A percentile compares a stretch with the other conserved stretches of the same genome.
phyloP scores from a whole-genome alignment of 2,888 invertebrate genomes.

The Drosophila peninsularis region DNA sequence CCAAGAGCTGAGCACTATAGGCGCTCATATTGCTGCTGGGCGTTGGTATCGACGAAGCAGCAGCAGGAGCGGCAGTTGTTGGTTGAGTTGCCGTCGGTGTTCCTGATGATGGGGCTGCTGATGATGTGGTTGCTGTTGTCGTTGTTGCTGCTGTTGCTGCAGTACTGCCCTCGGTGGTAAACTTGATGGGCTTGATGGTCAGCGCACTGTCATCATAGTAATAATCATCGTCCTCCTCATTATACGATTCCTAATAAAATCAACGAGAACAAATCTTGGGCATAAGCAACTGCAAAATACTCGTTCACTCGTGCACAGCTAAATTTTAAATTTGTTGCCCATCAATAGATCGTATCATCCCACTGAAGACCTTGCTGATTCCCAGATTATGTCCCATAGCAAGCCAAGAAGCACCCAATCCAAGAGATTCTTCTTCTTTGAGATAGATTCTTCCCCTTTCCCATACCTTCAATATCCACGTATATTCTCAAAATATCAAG shows the following conservation, averaged over 20 bases:
- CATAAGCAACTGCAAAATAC: not conserved
- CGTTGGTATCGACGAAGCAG: conserved; percentile 12
- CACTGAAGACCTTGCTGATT: no score
- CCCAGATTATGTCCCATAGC: no score
- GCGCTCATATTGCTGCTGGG: conserved; percentile 36
- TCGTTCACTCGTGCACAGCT: no score
- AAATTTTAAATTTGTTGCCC: not conserved
- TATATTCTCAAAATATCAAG: not conserved
- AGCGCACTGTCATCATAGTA: conserved; percentile 84
- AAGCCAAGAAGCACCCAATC: no score
- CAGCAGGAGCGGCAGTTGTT: conserved; percentile 4
- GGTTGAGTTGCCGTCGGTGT: conserved; percentile 7
- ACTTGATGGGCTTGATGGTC: conserved; percentile 81
- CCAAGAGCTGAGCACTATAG: conserved; percentile 66
- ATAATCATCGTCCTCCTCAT: conserved; percentile 80
- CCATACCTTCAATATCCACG: not conserved
- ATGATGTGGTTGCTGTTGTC: conserved; percentile 7
- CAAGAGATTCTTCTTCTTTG: no score
- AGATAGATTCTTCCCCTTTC: no score
- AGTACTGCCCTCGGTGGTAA: conserved; percentile 53
- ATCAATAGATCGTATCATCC: no score
- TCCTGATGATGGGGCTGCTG: conserved; percentile 9
- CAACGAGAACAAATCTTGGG: not conserved
- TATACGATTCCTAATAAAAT: conserved; percentile 85
- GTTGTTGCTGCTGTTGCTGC: conserved; percentile 14